Base-by-base conservation (phyloP, 2,888 invertebrate species). In the Eupithecia centaureata region DNA sequence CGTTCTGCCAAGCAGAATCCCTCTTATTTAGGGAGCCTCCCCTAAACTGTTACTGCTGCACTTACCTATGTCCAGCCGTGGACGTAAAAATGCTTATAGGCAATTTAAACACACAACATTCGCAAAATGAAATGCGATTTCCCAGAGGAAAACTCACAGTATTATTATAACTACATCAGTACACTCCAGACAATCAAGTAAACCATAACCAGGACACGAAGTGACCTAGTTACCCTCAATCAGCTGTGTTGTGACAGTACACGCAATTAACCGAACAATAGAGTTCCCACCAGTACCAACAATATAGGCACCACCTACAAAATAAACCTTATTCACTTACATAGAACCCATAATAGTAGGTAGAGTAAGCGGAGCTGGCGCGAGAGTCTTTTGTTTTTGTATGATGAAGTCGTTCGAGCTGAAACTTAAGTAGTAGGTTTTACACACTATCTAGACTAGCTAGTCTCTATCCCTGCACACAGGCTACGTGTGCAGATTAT, bases 191-290 rank as follows among this genome's bases (percentile, higher is more conserved):
- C 25, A 30, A 32, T 28, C 56, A 56, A 32, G 28, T 56, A 30
- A 15, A 13, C 13, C 25, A 10, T 32, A 22, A 30, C 32, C 22
- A 30, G 22, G 18, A 22, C 18, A 52, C 52, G 27, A 12, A 32
- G 32, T 60, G 61, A 61, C 57, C 70, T 15, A 64, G 66, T 52
- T 64, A n/a, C 33, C 42, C 38, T 60, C 3, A 8, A 66, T 60
- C 1, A 63, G 51, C 70, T 70, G 8, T 63, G 51, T 10, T 7
- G 65, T 65, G 65, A 61, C 64, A 63, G 59, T 25, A 27, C 63
- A 57, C 63, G 57, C 61, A 70, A 70, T 70, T 70, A 70, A 61
- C 61, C 54, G 57, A 63, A 70, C 66, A 70, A 70, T 66, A 58
- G 66, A 42, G 52, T 63, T 70, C 70, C 63, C 70, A 70, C 70